A percentile compares a stretch with the other conserved stretches of the same genome.
Evolutionary conservation across 2,113 vertebrate genomes (phyloP).

Genomic region (Emberiza fucata): DNA sequence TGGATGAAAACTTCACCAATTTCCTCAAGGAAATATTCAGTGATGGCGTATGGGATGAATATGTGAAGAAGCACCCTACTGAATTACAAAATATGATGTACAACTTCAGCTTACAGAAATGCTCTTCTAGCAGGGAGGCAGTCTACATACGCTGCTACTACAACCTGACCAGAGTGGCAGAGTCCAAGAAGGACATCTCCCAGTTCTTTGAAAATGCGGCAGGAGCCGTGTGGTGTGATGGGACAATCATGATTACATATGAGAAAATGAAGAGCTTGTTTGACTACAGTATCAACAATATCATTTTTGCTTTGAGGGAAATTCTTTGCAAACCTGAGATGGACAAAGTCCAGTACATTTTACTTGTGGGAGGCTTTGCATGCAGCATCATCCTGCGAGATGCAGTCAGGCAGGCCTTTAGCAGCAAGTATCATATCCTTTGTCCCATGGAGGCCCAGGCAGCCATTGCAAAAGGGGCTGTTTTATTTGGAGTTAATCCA

Average conservation of each 20-base stretch:
- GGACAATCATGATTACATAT: background rate
- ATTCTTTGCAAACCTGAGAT: constrained; percentile 1
- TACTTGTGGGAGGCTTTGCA: constrained; percentile 35
- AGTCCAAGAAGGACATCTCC: background rate
- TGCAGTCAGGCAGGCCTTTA: background rate
- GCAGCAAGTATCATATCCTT: background rate
- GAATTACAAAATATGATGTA: constrained; percentile 28
- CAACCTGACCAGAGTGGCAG: background rate
- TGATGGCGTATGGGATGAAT: background rate
- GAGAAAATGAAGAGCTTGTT: constrained; percentile 33
- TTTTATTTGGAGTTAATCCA: constrained; percentile 20
- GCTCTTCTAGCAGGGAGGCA: background rate
- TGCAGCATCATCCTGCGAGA: constrained; percentile 1
- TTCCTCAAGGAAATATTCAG: constrained; percentile 43
- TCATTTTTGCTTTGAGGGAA: background rate
- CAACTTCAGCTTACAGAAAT: constrained; percentile 2
- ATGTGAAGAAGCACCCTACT: background rate
- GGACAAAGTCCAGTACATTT: background rate
- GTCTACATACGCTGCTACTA: background rate
- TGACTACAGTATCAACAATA: background rate
- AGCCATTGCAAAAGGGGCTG: constrained; percentile 8
- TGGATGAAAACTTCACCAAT: constrained; percentile 24
- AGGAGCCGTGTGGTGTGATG: background rate
- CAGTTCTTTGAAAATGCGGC: background rate
- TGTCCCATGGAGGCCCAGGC: background rate